phyloP scores from a whole-genome alignment of 2,888 invertebrate species.

The Drosophila quinaria region DNA sequence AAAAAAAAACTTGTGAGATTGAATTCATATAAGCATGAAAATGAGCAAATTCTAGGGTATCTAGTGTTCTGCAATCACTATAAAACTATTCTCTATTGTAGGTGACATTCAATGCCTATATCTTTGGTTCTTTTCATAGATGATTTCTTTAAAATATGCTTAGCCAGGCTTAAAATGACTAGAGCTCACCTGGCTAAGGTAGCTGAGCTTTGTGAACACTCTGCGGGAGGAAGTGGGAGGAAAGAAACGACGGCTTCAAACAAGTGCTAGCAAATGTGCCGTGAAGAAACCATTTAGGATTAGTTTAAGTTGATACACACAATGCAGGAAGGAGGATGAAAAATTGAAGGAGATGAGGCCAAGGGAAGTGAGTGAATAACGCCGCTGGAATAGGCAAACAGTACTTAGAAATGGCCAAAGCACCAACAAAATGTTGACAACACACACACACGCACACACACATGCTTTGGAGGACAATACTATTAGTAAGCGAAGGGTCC shows the following conservation, averaged over 20 bases:
- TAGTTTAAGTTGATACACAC: constrained; percentile 84
- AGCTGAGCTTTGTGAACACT: constrained; percentile 8
- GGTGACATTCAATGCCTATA: neutral
- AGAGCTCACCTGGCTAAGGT: constrained; percentile 14
- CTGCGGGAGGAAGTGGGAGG: neutral
- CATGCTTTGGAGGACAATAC: constrained; percentile 52
- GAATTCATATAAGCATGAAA: no score
- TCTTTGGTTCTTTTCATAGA: constrained; percentile 47
- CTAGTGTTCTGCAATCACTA: neutral
- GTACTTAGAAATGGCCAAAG: constrained; percentile 76
- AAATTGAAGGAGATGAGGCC: neutral
- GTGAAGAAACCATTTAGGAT: constrained; percentile 85
- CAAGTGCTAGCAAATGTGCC: constrained; percentile 80
- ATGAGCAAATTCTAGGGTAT: neutral
- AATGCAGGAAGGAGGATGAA: constrained; percentile 4
- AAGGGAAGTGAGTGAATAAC: constrained; percentile 58
- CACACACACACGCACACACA: constrained; percentile 25
- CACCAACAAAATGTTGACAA: constrained; percentile 72
- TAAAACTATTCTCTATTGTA: neutral
- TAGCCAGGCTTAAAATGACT: constrained; percentile 19
- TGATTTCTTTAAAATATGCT: constrained; percentile 43
- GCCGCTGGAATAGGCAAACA: constrained; percentile 84
- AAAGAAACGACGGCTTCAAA: constrained; percentile 32
- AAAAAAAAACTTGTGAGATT: no score
- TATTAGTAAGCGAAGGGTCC: constrained; percentile 48